Evolutionary conservation across 2,888 invertebrate genomes (phyloP).

Genomic region (Caenorhabditis zanzibari): DNA sequence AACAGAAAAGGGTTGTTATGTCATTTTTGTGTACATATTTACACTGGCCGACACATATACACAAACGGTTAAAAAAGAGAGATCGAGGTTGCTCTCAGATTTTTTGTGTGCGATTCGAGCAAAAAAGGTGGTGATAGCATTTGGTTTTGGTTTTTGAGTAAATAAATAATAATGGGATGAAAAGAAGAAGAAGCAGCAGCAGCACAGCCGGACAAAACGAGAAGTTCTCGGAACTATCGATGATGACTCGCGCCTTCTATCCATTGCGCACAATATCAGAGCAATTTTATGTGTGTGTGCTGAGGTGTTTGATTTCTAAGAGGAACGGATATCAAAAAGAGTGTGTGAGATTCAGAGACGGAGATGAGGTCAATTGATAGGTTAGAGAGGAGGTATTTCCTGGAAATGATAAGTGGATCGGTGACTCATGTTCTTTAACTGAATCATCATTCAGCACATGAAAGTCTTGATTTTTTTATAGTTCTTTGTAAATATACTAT

Average conservation of each 20-base stretch:
- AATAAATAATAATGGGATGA: slow-evolving; percentile 53
- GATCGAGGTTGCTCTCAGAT: slow-evolving; percentile 34
- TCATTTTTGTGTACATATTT: slow-evolving; percentile 61
- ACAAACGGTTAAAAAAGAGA: slow-evolving; percentile 47
- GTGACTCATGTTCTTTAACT: slow-evolving; percentile 17
- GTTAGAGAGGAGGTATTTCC: slow-evolving; percentile 18
- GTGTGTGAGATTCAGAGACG: not conserved
- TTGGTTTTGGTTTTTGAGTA: slow-evolving; percentile 61
- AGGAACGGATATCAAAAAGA: slow-evolving; percentile 35
- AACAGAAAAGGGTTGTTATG: slow-evolving; percentile 33
- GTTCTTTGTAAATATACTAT: too few relatives aligned
- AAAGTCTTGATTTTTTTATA: too few relatives aligned
- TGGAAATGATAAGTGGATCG: slow-evolving; percentile 16
- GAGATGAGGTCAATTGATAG: slow-evolving; percentile 34
- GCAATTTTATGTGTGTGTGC: slow-evolving; percentile 55
- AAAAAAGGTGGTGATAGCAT: slow-evolving; percentile 53
- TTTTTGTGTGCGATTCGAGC: slow-evolving; percentile 37
- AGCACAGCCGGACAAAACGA: slow-evolving; percentile 50
- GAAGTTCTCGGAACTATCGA: slow-evolving; percentile 55
- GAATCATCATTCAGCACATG: not conserved
- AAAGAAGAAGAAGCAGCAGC: not conserved
- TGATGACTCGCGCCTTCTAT: slow-evolving; percentile 37
- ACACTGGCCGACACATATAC: slow-evolving; percentile 56
- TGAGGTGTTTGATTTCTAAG: slow-evolving; percentile 52
- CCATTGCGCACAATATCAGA: slow-evolving; percentile 28